phyloP scores from a whole-genome alignment of 2,888 invertebrate species.

The Tiliacea citrago region DNA sequence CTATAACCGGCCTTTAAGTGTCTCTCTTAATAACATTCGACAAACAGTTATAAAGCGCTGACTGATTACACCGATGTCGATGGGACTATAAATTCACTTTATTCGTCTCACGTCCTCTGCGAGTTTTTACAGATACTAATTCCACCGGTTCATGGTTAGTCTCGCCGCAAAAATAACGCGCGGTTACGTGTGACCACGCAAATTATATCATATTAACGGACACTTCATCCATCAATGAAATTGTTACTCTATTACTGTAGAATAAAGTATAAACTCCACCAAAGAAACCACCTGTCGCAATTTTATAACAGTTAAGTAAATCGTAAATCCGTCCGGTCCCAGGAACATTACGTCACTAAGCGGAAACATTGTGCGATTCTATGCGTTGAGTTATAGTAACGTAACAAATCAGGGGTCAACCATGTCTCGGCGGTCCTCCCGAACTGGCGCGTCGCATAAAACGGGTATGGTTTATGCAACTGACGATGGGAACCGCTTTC shows the following conservation, averaged over 20 bases:
- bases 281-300: conserved; percentile 60
- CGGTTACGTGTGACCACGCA: conserved; percentile 78
- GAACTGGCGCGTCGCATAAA: conserved; percentile 49
- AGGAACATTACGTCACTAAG: conserved; percentile 77
- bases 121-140: conserved; percentile 67
- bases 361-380: conserved; percentile 71
- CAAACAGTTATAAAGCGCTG: conserved; percentile 41
- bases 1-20: conserved; percentile 22
- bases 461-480: conserved; percentile 72
- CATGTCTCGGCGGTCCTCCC: conserved; percentile 47
- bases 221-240: conserved; percentile 52
- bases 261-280: conserved; percentile 51
- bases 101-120: conserved; percentile 50
- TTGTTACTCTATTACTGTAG: conserved; percentile 49
- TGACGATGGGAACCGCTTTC: conserved; percentile 72
- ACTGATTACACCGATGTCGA: conserved; percentile 40
- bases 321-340: conserved; percentile 76
- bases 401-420: conserved; percentile 60
- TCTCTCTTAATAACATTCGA: conserved; percentile 28
- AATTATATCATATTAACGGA: conserved; percentile 81
- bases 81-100: conserved; percentile 60
- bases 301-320: conserved; percentile 81
- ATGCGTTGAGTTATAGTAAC: conserved; percentile 58
- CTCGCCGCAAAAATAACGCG: conserved; percentile 71
- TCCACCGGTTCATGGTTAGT: conserved; percentile 72